Base-by-base conservation (phyloP, 2,797 vertebrate genomes). In the Dryobates pubescens region DNA sequence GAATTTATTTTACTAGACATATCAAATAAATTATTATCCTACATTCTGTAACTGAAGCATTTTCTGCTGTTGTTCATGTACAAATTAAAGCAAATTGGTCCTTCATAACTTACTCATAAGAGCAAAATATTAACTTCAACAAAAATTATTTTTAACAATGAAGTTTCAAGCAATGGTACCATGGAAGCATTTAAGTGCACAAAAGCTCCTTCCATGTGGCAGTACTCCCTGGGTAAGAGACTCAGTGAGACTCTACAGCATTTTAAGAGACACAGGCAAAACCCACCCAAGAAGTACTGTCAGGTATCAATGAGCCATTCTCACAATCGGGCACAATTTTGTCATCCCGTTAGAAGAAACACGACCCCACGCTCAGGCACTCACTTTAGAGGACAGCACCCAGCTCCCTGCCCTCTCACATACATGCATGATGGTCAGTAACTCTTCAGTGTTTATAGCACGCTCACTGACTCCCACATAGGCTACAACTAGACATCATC, bases 241-340 rank as follows among this genome's bases (percentile, higher is more conserved):
- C 13, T 22, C 43, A 6, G 22, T 6, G 3, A 16, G 10, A 47
- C 17, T 9, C 34, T 82, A 38, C 16, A 53, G 63, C 54, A 92
- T 77, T 74, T 62, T 73, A 93, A 92, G 24, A 71, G 56, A 69
- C 51, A 69, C 4, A 88, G 58, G 67, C 74, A 90, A 96, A 93
- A 92, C 45, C 32, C 41, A 88, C 34, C 5, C 38, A 54, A 38
- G 43, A 20, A 69, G 61, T 68, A 74, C 58, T 27, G 53, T 70
- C n/a, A 74, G 81, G 22, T 34, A 96, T 78, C 54, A 93, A 64
- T 61, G 94, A 49, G 20, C 26, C 86, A 86, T 70, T 94, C 82
- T 71, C 27, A 17, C 45, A 83, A 63, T 24, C 71, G 6, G 41
- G 70, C 6, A 27, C 20, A 27, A 85, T 91, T 86, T 85, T 90